These are phyloP conservation scores for Pachycephus smyrnensis DNA, from an alignment of 2,888 invertebrate genomes.

Conservation along the genomic window DNA sequence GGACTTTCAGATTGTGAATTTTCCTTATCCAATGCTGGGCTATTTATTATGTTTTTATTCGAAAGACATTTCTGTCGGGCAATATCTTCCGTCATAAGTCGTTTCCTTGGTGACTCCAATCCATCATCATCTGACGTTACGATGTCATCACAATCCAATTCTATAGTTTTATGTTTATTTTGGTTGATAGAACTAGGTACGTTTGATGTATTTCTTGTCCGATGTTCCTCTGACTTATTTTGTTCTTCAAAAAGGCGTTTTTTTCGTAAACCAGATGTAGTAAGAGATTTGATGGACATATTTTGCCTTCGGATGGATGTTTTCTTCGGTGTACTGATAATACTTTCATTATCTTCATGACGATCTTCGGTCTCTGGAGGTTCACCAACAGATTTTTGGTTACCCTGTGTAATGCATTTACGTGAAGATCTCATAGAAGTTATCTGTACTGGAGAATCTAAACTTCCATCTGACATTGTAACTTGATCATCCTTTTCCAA, in stretches of 20 bases:
- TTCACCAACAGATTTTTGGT: background rate
- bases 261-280: background rate
- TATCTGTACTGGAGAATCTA: slow-evolving; percentile 24
- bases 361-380: slow-evolving; percentile 1
- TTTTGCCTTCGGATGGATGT: slow-evolving; percentile 8
- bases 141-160: background rate
- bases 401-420: background rate
- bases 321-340: slow-evolving; percentile 31
- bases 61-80: slow-evolving; percentile 1
- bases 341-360: slow-evolving; percentile 21
- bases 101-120: background rate
- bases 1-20: slow-evolving; percentile 25
- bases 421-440: slow-evolving; percentile 13
- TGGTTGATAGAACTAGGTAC: background rate
- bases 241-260: slow-evolving; percentile 6
- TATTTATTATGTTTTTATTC: slow-evolving; percentile 6
- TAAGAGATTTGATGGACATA: background rate
- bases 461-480: slow-evolving; percentile 26
- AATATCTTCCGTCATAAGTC: background rate
- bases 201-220: background rate
- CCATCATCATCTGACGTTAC: background rate
- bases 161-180: slow-evolving; percentile 8
- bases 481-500: slow-evolving; percentile 31
- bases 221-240: background rate
- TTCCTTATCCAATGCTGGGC: slow-evolving; percentile 7